Conservation (phyloP, 30 jellyfish, hydroid and myxozoan genomes). For the Cassiopea andromeda region DNA sequence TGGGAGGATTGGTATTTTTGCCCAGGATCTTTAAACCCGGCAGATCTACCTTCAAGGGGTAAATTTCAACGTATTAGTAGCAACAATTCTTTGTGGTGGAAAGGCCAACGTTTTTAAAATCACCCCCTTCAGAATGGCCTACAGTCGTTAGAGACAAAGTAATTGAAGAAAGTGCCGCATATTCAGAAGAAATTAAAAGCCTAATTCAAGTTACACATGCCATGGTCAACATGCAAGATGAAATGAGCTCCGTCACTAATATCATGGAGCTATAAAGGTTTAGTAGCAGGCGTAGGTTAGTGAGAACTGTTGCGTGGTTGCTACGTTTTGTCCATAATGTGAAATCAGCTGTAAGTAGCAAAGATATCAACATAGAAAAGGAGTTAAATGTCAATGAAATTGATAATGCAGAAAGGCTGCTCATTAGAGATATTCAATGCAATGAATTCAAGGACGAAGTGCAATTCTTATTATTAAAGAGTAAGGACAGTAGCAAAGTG, state of each 20-base stretch:
- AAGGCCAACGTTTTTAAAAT: too few species aligned
- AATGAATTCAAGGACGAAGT: conserved; percentile 20
- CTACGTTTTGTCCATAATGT: not conserved
- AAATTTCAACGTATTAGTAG: too few species aligned
- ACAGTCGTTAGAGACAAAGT: too few species aligned
- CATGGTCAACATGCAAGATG: too few species aligned
- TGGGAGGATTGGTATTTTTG: too few species aligned
- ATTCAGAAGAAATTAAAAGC: not conserved
- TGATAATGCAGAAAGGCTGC: conserved; percentile 2
- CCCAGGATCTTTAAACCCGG: too few species aligned
- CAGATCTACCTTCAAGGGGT: too few species aligned
- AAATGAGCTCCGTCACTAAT: too few species aligned
- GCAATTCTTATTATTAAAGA: not conserved
- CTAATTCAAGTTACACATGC: not conserved
- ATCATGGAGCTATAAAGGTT: too few species aligned
- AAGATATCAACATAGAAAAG: not conserved
- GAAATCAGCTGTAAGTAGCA: not conserved
- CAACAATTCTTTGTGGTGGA: too few species aligned
- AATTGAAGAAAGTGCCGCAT: too few species aligned
- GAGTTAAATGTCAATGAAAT: conserved; percentile 29
- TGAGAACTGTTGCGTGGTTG: conserved; percentile 41
- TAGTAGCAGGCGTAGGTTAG: conserved; percentile 19
- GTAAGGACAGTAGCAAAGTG: not conserved
- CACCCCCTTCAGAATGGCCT: too few species aligned
- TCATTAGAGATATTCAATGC: conserved; percentile 10